Conservation (phyloP, 2,797 vertebrate species). For the Clarias pachynema region DNA sequence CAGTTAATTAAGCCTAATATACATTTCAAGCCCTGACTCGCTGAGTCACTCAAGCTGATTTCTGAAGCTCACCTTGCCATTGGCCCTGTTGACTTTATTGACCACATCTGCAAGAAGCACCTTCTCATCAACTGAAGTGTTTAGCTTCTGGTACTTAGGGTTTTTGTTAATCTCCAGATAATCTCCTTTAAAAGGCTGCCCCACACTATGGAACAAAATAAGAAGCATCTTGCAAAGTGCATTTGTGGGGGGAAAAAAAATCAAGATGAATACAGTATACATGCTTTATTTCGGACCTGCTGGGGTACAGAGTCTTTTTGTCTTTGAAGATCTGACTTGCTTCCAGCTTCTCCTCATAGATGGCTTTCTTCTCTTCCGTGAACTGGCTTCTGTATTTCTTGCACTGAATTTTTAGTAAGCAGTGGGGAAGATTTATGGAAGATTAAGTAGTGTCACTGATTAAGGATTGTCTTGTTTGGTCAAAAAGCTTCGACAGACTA, state of each 20-base stretch:
- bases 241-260: background rate
- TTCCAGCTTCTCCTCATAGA: constrained; percentile 96
- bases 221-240: background rate
- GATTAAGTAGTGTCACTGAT: background rate
- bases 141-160: constrained; percentile 96
- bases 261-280: background rate
- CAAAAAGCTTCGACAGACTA: background rate
- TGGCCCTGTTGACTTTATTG: constrained; percentile 96
- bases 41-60: constrained; percentile 6
- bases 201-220: constrained; percentile 77
- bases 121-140: constrained; percentile 89
- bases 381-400: constrained; percentile 95
- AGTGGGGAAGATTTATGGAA: background rate
- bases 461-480: background rate
- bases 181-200: constrained; percentile 94
- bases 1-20: background rate
- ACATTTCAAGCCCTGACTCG: background rate
- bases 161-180: constrained; percentile 96
- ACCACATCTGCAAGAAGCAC: constrained; percentile 94
- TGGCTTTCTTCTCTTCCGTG: constrained; percentile 90
- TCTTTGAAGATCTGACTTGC: constrained; percentile 97
- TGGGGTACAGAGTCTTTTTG: constrained; percentile 95
- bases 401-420: constrained; percentile 75
- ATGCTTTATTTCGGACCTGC: constrained; percentile 79
- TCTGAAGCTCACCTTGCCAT: constrained; percentile 85